Evolutionary conservation across 2,888 invertebrate species (phyloP).

Genomic region (Drosophila pseudotakahashii): DNA sequence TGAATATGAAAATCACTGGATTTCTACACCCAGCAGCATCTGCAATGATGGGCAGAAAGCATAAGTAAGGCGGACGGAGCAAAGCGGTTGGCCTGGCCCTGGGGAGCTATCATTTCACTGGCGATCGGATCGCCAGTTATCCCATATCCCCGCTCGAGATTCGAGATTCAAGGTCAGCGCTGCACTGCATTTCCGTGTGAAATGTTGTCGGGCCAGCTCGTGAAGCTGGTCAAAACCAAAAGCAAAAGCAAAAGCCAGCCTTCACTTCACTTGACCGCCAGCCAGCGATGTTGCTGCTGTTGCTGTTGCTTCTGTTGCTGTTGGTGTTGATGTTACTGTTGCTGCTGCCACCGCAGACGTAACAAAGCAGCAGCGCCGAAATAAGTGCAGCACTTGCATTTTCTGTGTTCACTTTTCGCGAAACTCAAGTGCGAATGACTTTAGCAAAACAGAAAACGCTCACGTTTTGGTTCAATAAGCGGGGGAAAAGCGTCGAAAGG

Average conservation of each 20-base stretch:
- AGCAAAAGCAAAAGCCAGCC: slow-evolving; percentile 21
- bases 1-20: slow-evolving; percentile 75
- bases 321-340: slow-evolving; percentile 5
- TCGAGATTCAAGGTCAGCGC: slow-evolving; percentile 67
- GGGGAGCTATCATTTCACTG: slow-evolving; percentile 76
- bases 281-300: slow-evolving; percentile 5
- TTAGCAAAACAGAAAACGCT: slow-evolving; percentile 64
- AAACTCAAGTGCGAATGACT: slow-evolving; percentile 63
- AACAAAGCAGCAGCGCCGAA: background rate
- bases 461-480: slow-evolving; percentile 11
- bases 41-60: slow-evolving; percentile 58
- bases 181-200: slow-evolving; percentile 72
- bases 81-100: slow-evolving; percentile 61
- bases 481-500: slow-evolving; percentile 49
- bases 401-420: slow-evolving; percentile 44
- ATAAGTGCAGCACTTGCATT: slow-evolving; percentile 58
- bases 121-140: slow-evolving; percentile 56
- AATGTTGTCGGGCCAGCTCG: slow-evolving; percentile 63
- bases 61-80: slow-evolving; percentile 32
- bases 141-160: slow-evolving; percentile 33
- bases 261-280: slow-evolving; percentile 44
- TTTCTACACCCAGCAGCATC: slow-evolving; percentile 60
- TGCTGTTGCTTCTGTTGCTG: slow-evolving; percentile 5
- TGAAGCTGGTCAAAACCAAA: slow-evolving; percentile 33
- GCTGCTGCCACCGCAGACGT: slow-evolving; percentile 18